These are phyloP conservation scores for Dreissena rostriformis DNA, from an alignment of 1,140 invertebrate species.

Conservation along the genomic window DNA sequence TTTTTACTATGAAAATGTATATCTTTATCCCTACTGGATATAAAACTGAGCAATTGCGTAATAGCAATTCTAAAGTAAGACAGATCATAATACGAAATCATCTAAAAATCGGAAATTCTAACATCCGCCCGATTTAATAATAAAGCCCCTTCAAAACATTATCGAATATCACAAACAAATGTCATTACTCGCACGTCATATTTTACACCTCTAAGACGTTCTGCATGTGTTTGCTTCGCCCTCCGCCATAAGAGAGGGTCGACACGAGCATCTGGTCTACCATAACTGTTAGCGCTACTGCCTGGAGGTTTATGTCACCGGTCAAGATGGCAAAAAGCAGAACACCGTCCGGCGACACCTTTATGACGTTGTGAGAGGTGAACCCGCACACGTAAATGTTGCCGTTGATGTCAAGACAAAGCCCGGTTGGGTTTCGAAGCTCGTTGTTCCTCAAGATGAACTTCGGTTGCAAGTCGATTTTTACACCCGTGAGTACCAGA, in stretches of 20 bases:
- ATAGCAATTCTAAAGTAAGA: no score
- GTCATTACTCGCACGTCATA: background rate
- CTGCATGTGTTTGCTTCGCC: conserved; percentile 32
- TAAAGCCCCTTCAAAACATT: no score
- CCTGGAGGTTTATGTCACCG: conserved; percentile 42
- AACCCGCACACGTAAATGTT: conserved; percentile 47
- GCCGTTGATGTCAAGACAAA: conserved; percentile 36
- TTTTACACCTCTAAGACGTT: conserved; percentile 47
- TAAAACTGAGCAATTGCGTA: no score
- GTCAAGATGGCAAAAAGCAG: conserved; percentile 30
- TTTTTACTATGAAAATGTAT: no score
- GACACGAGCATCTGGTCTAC: conserved; percentile 40
- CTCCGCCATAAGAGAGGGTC: background rate
- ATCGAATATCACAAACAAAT: no score
- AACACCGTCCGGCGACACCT: conserved; percentile 37
- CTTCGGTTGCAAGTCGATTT: conserved; percentile 47
- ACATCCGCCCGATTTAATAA: no score
- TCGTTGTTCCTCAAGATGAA: conserved; percentile 50
- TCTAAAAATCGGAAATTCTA: no score
- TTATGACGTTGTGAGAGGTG: conserved; percentile 43
- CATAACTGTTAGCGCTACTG: conserved; percentile 24
- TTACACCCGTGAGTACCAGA: conserved; percentile 20
- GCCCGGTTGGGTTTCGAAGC: conserved; percentile 45
- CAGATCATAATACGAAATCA: no score
- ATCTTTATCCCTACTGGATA: no score